Evolutionary conservation across 2,888 invertebrate genomes (phyloP).

Genomic region (Ennomos fuscantarius): DNA sequence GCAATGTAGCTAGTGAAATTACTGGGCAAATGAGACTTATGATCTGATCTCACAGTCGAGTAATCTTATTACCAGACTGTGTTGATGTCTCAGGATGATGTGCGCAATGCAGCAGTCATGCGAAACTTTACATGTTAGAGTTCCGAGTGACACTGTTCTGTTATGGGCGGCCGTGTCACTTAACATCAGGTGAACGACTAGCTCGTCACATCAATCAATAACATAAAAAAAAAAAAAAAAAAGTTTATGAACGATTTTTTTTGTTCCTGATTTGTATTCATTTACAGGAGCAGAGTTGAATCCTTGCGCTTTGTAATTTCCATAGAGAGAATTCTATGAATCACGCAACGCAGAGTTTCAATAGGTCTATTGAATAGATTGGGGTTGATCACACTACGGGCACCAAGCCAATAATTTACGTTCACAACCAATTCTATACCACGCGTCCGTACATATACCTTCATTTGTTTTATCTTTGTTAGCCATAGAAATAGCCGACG

Average conservation of each 20-base stretch:
- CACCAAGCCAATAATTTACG: constrained; percentile 40
- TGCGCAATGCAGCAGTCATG: too few relatives aligned
- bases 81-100: too few relatives aligned
- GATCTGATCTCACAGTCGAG: too few relatives aligned
- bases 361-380: constrained; percentile 38
- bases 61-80: too few relatives aligned
- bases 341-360: constrained; percentile 32
- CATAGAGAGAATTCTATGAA: constrained; percentile 31
- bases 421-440: constrained; percentile 25
- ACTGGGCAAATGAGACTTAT: too few relatives aligned
- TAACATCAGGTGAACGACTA: too few relatives aligned
- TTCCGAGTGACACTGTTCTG: too few relatives aligned
- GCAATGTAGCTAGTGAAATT: too few relatives aligned
- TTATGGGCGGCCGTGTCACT: too few relatives aligned
- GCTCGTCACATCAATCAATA: too few relatives aligned
- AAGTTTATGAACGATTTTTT: not conserved
- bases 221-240: too few relatives aligned
- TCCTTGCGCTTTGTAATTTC: constrained; percentile 9
- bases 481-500: constrained; percentile 13
- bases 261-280: constrained; percentile 2
- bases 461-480: constrained; percentile 10
- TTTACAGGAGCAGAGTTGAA: constrained; percentile 1
- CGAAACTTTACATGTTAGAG: too few relatives aligned
- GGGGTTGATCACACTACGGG: constrained; percentile 34
- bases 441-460: constrained; percentile 3